Base-by-base conservation (phyloP, 1,140 invertebrate species). In the Schlechtendalia chinensis region DNA sequence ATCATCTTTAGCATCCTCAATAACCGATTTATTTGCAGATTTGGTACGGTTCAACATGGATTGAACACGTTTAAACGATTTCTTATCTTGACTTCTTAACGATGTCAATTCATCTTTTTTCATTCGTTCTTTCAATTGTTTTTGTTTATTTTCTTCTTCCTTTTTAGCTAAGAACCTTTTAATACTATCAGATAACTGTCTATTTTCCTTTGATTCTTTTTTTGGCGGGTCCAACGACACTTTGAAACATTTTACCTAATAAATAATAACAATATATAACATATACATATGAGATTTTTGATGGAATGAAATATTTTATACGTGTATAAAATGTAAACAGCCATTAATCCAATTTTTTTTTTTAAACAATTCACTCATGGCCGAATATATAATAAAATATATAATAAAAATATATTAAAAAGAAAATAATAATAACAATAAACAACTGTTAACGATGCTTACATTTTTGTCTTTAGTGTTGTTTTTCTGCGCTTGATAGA, bases 21-120 rank as follows among this genome's bases (percentile, higher is more conserved):
- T 86, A 5, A 93, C 93, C 11, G 93, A 91, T 85, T 95, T 94
- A 85, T 94, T 95, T 0, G 93, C 93, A 72, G 93, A 93, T 87
- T 96, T 96, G 29, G 93, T 95, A 4, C 94, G 87, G 85, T 91
- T 90, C 82, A 92, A 87, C 87, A 92, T 92, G 77, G 90, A 88
- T 83, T 89, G 89, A 0, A 90, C 88, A 32, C 89, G 82, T 82
- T 87, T 86, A 53, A 87, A 87, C 19, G 89, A 87, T 83, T 90
- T 90, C 81, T 87, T 87, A 85, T 90, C 89, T 84, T 88, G 90
- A 83, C 92, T 90, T 50, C 94, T 86, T 83, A 95, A 88, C 29
- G 92, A 89, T 72, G 94, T 84, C 32, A 96, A 85, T 84, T 90
- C 87, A 88, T 89, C 87, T 84, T 87, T 87, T 84, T 93, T 93